These are phyloP conservation scores for Frankliniella intonsa DNA, from an alignment of 2,888 invertebrate species.

Conservation along the genomic window DNA sequence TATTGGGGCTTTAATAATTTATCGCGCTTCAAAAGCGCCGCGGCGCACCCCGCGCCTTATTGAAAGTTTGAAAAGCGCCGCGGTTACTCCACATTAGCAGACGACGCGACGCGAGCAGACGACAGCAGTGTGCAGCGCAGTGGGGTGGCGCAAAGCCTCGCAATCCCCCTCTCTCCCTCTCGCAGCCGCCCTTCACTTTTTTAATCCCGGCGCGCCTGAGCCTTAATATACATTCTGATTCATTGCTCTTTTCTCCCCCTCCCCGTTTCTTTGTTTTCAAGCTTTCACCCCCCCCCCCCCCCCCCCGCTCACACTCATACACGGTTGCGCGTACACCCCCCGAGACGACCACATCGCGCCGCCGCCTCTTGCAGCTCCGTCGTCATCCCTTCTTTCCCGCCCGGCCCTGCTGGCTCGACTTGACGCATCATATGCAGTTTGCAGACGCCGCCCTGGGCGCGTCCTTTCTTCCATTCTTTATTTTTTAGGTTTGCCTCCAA, in stretches of 20 bases:
- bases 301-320: background rate
- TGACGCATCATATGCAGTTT: background rate
- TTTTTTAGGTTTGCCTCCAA: background rate
- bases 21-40: no score
- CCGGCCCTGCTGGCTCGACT: background rate
- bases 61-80: no score
- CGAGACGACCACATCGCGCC: background rate
- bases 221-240: slow-evolving; percentile 24
- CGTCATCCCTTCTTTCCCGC: background rate
- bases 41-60: no score
- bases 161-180: background rate
- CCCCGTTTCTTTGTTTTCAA: background rate
- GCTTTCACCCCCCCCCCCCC: background rate
- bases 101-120: no score
- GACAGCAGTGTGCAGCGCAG: no score
- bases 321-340: no score
- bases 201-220: slow-evolving; percentile 23
- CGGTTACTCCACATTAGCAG: no score
- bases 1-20: no score
- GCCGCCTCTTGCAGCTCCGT: background rate
- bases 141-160: no score
- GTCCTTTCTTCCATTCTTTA: no score
- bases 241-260: slow-evolving; percentile 13
- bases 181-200: slow-evolving; percentile 14
- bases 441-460: background rate